Conservation (phyloP, 2,888 invertebrate species). For the Luffia ferchaultella region DNA sequence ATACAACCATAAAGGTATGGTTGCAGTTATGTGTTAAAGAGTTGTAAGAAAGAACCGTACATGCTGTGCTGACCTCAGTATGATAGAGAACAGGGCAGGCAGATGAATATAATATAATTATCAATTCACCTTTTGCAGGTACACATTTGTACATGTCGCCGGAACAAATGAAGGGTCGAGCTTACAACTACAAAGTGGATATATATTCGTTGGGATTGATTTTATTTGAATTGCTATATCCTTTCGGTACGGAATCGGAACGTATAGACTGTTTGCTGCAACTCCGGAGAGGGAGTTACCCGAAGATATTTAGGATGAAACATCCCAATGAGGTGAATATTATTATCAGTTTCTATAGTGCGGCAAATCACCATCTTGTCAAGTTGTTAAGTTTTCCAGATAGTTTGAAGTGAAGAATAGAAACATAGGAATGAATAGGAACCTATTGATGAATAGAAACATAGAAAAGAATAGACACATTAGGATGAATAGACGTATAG, state of each 20-base stretch:
- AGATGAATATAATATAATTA: no score
- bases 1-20: no score
- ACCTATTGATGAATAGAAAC: no score
- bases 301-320: constrained; percentile 69
- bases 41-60: no score
- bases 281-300: constrained; percentile 74
- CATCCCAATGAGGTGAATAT: constrained; percentile 74
- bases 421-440: not conserved
- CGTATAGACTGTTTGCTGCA: constrained; percentile 73
- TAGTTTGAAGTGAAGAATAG: not conserved
- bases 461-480: no score
- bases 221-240: constrained; percentile 89
- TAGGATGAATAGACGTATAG: no score
- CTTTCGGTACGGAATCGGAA: constrained; percentile 93
- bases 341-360: not conserved
- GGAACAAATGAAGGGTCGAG: constrained; percentile 81
- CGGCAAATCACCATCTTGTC: not conserved
- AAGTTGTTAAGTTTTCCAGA: not conserved
- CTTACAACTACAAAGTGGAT: constrained; percentile 92
- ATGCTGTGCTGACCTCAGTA: no score
- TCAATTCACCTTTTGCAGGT: constrained; percentile 70
- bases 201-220: constrained; percentile 95
- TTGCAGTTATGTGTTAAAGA: no score
- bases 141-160: constrained; percentile 99
- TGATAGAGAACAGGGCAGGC: no score